Evolutionary conservation across 1,140 invertebrate genomes (phyloP).

Genomic region (Apocrypta bakeri): DNA sequence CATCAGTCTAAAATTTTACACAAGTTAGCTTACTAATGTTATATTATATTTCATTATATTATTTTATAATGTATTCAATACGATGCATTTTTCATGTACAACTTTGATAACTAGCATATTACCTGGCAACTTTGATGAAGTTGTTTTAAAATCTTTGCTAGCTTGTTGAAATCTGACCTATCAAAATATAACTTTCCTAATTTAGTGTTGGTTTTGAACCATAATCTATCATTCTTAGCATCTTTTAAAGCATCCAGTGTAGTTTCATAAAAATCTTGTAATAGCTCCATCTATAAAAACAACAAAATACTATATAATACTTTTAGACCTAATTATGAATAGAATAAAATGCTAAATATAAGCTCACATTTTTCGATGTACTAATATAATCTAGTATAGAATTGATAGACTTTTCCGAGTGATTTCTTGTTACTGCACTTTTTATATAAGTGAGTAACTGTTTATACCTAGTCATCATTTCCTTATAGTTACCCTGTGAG

Average conservation of each 20-base stretch:
- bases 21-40: too few relatives aligned
- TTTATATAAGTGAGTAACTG: constrained; percentile 98
- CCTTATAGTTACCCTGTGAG: constrained; percentile 90
- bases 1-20: constrained; percentile 93
- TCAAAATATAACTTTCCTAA: constrained; percentile 99
- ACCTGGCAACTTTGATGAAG: constrained; percentile 97
- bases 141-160: constrained; percentile 98
- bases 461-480: constrained; percentile 98
- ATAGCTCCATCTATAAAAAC: constrained; percentile 91
- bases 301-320: constrained; percentile 27
- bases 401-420: constrained; percentile 99
- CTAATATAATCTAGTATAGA: constrained; percentile 99
- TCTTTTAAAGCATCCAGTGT: constrained; percentile 98
- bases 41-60: constrained; percentile 19
- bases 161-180: constrained; percentile 93
- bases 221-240: constrained; percentile 98
- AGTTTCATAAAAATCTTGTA: constrained; percentile 99
- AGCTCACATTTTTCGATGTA: constrained; percentile 96
- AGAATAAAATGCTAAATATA: constrained; percentile 31
- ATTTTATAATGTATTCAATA: too few relatives aligned
- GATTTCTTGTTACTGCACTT: constrained; percentile 98
- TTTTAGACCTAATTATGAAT: constrained; percentile 11
- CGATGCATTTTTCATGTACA: too few relatives aligned
- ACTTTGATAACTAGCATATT: constrained; percentile 46
- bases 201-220: constrained; percentile 99